A percentile compares a stretch with the other conserved stretches of the same genome.
These are phyloP conservation scores for Drosophila takahashii DNA, from an alignment of 1,140 invertebrate species.

Conservation along the genomic window DNA sequence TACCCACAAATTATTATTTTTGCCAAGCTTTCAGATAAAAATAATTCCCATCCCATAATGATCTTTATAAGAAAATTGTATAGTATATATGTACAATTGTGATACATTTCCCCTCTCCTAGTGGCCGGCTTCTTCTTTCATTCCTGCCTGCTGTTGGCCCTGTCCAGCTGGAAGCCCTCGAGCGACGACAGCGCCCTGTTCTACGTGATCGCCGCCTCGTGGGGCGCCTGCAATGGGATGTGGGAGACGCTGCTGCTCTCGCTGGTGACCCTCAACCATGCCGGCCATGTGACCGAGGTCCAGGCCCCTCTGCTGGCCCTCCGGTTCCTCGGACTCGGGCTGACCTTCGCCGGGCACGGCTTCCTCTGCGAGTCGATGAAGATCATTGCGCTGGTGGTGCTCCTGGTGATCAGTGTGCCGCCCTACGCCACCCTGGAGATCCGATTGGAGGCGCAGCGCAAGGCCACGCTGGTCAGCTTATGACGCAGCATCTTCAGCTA, in stretches of 20 bases:
- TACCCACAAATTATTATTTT: too few species aligned
- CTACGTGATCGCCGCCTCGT: slow-evolving; percentile 89
- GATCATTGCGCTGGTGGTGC: slow-evolving; percentile 80
- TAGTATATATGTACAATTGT: too few species aligned
- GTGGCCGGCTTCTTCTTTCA: slow-evolving; percentile 89
- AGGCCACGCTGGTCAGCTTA: slow-evolving; percentile 80
- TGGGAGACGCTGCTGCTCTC: slow-evolving; percentile 88
- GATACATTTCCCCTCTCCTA: too few species aligned
- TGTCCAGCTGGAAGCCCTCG: slow-evolving; percentile 88
- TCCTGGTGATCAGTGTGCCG: slow-evolving; percentile 83
- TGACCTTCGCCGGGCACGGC: slow-evolving; percentile 81
- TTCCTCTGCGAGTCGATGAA: slow-evolving; percentile 83
- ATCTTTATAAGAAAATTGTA: too few species aligned
- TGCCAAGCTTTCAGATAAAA: too few species aligned
- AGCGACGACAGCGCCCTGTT: slow-evolving; percentile 89
- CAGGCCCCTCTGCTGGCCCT: slow-evolving; percentile 69
- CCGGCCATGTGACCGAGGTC: slow-evolving; percentile 69
- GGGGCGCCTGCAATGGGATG: slow-evolving; percentile 90
- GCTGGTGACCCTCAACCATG: slow-evolving; percentile 79
- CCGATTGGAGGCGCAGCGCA: slow-evolving; percentile 81
- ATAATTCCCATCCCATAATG: too few species aligned
- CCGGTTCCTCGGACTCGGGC: slow-evolving; percentile 75
- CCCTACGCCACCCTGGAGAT: slow-evolving; percentile 85
- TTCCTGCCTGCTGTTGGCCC: slow-evolving; percentile 87
- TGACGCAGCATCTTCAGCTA: slow-evolving; percentile 84